Conservation (phyloP, 2,113 vertebrate species). For the Osmerus eperlanus region DNA sequence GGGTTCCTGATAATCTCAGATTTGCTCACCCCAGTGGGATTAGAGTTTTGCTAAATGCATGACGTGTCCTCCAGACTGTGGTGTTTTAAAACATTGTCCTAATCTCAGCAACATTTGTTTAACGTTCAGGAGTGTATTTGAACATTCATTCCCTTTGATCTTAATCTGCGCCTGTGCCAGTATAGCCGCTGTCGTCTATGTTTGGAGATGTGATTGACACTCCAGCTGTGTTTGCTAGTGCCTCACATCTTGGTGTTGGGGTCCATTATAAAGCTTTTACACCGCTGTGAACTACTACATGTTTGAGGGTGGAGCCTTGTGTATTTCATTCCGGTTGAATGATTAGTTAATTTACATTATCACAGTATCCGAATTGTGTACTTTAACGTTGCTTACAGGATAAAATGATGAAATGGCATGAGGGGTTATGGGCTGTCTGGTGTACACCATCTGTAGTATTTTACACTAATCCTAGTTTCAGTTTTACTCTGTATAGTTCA, state of each 20-base stretch:
- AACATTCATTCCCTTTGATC: slow-evolving; percentile 16
- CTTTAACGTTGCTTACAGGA: too few relatives aligned
- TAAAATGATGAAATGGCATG: too few relatives aligned
- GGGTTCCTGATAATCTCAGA: neutral
- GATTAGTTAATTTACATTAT: slow-evolving; percentile 7
- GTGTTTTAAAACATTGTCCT: slow-evolving; percentile 1
- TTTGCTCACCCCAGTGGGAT: neutral
- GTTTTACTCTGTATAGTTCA: slow-evolving; percentile 48
- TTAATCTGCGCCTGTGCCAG: slow-evolving; percentile 13
- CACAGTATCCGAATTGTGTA: too few relatives aligned
- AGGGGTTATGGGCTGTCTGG: too few relatives aligned
- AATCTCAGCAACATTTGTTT: slow-evolving; percentile 13
- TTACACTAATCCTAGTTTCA: neutral
- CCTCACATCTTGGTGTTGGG: too few relatives aligned
- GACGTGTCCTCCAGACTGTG: neutral
- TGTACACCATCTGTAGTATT: neutral
- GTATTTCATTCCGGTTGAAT: slow-evolving; percentile 43
- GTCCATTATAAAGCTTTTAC: too few relatives aligned
- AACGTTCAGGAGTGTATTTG: slow-evolving; percentile 20
- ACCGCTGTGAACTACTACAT: too few relatives aligned
- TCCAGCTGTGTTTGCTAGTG: too few relatives aligned
- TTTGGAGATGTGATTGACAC: too few relatives aligned
- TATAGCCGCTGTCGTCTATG: too few relatives aligned
- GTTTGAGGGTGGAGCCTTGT: neutral
- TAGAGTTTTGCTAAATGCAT: neutral